phyloP scores from a whole-genome alignment of 2,888 invertebrate species.

The Rhamnusium bicolor region DNA sequence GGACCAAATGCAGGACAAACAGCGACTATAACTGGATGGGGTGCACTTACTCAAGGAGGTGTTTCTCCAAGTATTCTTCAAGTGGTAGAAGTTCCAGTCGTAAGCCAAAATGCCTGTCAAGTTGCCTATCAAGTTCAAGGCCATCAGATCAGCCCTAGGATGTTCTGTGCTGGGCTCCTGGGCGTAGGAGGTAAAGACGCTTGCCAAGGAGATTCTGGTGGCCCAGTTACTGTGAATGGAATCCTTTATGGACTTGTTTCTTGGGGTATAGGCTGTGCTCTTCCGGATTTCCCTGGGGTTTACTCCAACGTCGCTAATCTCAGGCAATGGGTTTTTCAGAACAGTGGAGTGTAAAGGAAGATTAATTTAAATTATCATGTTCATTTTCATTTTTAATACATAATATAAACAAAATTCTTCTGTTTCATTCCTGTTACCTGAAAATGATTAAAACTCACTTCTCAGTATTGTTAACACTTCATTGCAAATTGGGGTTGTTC shows the following conservation, averaged over 20 bases:
- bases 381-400: background rate
- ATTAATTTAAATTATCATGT: background rate
- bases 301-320: slow-evolving; percentile 55
- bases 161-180: slow-evolving; percentile 21
- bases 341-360: slow-evolving; percentile 21
- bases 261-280: slow-evolving; percentile 58
- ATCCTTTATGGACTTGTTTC: slow-evolving; percentile 56
- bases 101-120: slow-evolving; percentile 25
- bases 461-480: too few species aligned
- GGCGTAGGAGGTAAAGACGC: slow-evolving; percentile 67
- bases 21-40: slow-evolving; percentile 28
- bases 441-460: too few species aligned
- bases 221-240: slow-evolving; percentile 51
- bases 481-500: too few species aligned
- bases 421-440: too few species aligned
- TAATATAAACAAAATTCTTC: background rate
- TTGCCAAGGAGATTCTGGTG: slow-evolving; percentile 59
- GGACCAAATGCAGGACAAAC: background rate
- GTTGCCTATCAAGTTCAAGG: background rate
- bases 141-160: background rate
- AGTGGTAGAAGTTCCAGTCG: slow-evolving; percentile 38
- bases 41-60: slow-evolving; percentile 17
- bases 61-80: slow-evolving; percentile 19
- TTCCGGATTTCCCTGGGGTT: slow-evolving; percentile 54
- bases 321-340: slow-evolving; percentile 38